Evolutionary conservation across 2,113 vertebrate genomes (phyloP), one percentile per base, ranked within the genome.

Genomic region (Podocnemis expansa): DNA sequence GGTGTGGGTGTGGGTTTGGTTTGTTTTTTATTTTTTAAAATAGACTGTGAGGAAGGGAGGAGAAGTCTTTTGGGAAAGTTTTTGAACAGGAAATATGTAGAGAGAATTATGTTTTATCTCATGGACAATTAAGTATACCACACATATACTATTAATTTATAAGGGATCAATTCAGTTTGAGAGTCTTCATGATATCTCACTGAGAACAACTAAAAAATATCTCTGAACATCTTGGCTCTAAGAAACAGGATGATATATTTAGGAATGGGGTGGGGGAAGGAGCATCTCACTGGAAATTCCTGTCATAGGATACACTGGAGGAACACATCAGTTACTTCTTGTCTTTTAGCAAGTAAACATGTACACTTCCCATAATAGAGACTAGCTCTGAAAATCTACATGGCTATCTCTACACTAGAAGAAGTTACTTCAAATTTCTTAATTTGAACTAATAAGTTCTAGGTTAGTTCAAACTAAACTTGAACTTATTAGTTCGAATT

Each of bases 1-100:
- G 51, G 51, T 52, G 47, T 43, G 80, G 90, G 87, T 51, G 25
- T n/a, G n/a, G n/a, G n/a, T n/a, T n/a, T n/a, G n/a, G n/a, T n/a
- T n/a, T n/a, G n/a, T 38, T 96, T 90, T 49, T 75, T 47, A 45
- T 45, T 54, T 88, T 88, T 88, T 91, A 89, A 82, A 80, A 94
- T 88, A 58, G 63, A 63, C 85, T 96, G 81, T 16, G 87, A 88
- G 54, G 79, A 89, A 47, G 43, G 87, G 95, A 87, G 13, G 38
- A 79, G 60, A 86, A 87, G 90, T 82, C 95, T 95, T 75, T 54
- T 38, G 63, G 43, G 54, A 12, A 80, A 43, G 45, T 9, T 56
- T 81, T 90, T 83, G 79, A 43, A 52, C 17, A 90, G 54, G 55
- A 91, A 54, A 45, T 49, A 49, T 27, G 76, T 10, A 80, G 22